These are phyloP conservation scores for Dicrostonyx torquatus DNA, from an alignment of 2,797 vertebrate species.

Conservation along the genomic window DNA sequence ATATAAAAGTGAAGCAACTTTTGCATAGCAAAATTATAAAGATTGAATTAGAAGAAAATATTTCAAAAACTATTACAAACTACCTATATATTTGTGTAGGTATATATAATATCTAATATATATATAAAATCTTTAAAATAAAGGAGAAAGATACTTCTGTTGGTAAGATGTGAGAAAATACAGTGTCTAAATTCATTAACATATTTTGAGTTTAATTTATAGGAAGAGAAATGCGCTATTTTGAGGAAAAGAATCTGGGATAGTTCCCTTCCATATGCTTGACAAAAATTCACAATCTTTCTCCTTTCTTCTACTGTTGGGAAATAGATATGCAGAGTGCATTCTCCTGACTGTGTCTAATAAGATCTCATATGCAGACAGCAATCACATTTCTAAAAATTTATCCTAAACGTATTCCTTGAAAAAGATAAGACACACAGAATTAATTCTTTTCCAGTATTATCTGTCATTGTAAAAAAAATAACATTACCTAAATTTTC, in stretches of 20 bases:
- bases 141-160: not conserved
- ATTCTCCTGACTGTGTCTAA: not conserved
- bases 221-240: not conserved
- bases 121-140: not conserved
- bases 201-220: not conserved
- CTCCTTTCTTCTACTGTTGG: not conserved
- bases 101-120: not conserved
- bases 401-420: not conserved
- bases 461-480: not conserved
- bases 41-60: not conserved
- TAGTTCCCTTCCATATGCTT: not conserved
- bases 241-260: not conserved
- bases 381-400: not conserved
- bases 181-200: not conserved
- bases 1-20: not conserved
- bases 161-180: not conserved
- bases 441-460: not conserved
- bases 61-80: not conserved
- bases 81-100: no score
- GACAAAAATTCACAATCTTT: not conserved
- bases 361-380: no score
- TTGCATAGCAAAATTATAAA: not conserved
- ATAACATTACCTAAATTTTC: not conserved
- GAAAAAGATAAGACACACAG: not conserved
- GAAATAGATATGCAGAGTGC: not conserved